Conservation (phyloP, 1,140 invertebrate species). For the Anoplophora glabripennis region DNA sequence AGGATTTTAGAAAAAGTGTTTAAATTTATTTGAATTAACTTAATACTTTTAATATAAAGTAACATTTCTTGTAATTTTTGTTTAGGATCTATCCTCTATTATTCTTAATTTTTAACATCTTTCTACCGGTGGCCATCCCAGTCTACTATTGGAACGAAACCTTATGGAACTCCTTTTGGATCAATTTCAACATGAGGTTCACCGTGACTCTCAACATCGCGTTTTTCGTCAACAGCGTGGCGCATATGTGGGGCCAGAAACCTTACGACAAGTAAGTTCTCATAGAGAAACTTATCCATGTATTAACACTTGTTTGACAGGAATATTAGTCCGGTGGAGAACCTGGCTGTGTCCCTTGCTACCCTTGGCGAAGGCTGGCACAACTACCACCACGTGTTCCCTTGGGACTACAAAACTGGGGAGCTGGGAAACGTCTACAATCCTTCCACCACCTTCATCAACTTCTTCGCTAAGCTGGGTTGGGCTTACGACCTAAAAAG, state of each 20-base stretch:
- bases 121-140: constrained; percentile 76
- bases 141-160: constrained; percentile 82
- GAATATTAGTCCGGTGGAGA: constrained; percentile 71
- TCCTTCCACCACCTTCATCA: constrained; percentile 69
- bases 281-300: not conserved
- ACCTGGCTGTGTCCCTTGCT: constrained; percentile 64
- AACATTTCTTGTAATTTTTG: constrained; percentile 29
- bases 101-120: constrained; percentile 73
- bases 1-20: not conserved
- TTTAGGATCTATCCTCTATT: constrained; percentile 68
- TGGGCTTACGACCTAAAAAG: constrained; percentile 72
- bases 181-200: constrained; percentile 81
- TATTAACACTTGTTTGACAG: constrained; percentile 49
- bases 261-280: constrained; percentile 81
- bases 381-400: constrained; percentile 91
- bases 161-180: constrained; percentile 75
- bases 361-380: constrained; percentile 86
- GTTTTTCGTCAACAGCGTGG: constrained; percentile 90
- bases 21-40: not conserved
- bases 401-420: constrained; percentile 85
- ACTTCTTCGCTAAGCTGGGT: constrained; percentile 66
- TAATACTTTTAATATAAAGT: not conserved
- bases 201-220: constrained; percentile 83
- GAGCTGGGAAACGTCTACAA: constrained; percentile 71
- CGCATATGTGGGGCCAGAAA: constrained; percentile 84